Percentiles rank a stretch among this genome's conserved stretches.
These are phyloP conservation scores for Diloba caeruleocephala DNA, from an alignment of 2,888 invertebrate genomes.

Conservation along the genomic window DNA sequence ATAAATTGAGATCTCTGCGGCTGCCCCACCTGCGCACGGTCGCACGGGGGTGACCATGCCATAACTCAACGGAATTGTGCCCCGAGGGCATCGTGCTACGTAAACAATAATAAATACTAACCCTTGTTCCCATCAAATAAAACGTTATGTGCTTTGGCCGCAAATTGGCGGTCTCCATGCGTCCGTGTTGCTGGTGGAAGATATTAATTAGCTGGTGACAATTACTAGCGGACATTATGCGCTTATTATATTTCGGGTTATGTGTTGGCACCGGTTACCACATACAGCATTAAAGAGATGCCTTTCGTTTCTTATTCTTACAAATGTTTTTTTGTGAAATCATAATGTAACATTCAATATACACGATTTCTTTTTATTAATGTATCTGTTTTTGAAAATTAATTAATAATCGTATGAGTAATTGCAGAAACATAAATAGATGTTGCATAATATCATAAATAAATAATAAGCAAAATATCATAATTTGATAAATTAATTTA, in stretches of 20 bases:
- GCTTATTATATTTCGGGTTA: conserved; percentile 13
- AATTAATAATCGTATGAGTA: too few species aligned
- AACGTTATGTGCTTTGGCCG: conserved; percentile 67
- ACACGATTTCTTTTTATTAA: too few species aligned
- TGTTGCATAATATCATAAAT: too few species aligned
- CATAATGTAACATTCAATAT: too few species aligned
- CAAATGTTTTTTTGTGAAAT: too few species aligned
- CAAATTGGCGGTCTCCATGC: conserved; percentile 57
- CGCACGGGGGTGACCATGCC: conserved; percentile 73
- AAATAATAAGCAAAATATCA: too few species aligned
- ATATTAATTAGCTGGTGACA: conserved; percentile 50
- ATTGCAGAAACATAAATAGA: too few species aligned
- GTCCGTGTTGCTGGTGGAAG: conserved; percentile 29
- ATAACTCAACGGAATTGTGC: conserved; percentile 84
- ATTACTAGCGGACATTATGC: conserved; percentile 36
- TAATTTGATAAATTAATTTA: too few species aligned
- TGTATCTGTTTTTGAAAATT: too few species aligned
- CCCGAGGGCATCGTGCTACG: conserved; percentile 74
- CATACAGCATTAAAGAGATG: too few species aligned
- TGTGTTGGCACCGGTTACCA: too few species aligned
- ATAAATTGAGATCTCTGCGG: conserved; percentile 81
- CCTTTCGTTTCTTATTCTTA: too few species aligned
- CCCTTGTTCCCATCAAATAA: conserved; percentile 71
- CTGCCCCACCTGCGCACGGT: conserved; percentile 77
- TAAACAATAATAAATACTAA: conserved; percentile 79